Base-by-base conservation (phyloP, 1,140 invertebrate genomes). In the Mylabris phalerata region DNA sequence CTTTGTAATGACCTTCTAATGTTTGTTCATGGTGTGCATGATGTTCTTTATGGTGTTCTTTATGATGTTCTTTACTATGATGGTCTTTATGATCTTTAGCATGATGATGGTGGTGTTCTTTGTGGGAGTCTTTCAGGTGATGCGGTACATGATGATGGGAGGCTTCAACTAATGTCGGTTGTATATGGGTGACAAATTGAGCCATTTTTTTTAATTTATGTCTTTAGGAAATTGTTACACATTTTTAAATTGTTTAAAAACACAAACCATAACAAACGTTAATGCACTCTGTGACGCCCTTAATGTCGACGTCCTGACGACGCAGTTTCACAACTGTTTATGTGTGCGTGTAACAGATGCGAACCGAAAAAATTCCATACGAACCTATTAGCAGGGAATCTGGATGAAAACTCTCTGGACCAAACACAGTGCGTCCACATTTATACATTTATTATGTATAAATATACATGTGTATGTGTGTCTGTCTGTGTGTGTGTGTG, bases 141-240 rank as follows among this genome's bases (percentile, higher is more conserved):
- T 76, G 76, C 46, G 75, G 73, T 11, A 78, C 78, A 47, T 75
- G 60, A 70, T 79, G 77, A 66, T 78, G 78, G 62, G 78, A 76
- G 11, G 77, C 74, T 66, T 80, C 79, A 68, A 79, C 62, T 69
- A 80, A 63, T 27, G 79, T 80, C 27, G 79, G 78, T 68, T 80
- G 79, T 62, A 80, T 80, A 66, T 80, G 79, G 44, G 79, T 80
- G 50, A 80, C 78, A 62, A 80, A 80, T 69, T 80, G 79, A 43
- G 79, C 79, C 79, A 80, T 78, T 60, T 38, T 52, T 27, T n/a
- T 45, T 54, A 9, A 52, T 9, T 7, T 13, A 45, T n/a, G 13
- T 42, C 41, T 4, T 24, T 19, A 6, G 7, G 4, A 19, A 40
- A 42, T 11, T 40, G 19, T 5, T 26, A 41, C 39, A 39, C 41